phyloP scores from a whole-genome alignment of 35 echinoderm and acorn worm genomes.

The Amphiura filiformis region DNA sequence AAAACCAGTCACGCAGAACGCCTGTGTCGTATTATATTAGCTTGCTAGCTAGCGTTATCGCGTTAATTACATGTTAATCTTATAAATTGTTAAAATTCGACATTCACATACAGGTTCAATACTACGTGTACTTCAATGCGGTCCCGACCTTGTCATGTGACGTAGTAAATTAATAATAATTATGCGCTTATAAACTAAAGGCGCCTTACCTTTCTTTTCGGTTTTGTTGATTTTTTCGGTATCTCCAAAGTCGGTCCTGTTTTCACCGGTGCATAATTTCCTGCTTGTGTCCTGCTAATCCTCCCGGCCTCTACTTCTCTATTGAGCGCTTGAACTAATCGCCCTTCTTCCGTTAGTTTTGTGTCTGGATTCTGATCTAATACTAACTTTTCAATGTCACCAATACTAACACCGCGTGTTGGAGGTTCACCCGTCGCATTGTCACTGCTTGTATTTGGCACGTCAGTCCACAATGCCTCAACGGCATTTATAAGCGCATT shows the following conservation, averaged over 20 bases:
- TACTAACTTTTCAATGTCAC: conserved; percentile 85
- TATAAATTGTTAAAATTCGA: too few species aligned
- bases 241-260: neutral
- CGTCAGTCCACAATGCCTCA: conserved; percentile 31
- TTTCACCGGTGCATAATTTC: conserved; percentile 53
- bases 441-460: neutral
- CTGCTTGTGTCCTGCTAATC: conserved; percentile 28
- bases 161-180: too few species aligned
- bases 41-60: too few species aligned
- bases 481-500: conserved; percentile 65
- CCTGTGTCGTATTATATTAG: too few species aligned
- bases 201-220: conserved; percentile 10
- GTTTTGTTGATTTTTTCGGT: neutral
- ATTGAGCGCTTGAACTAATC: conserved; percentile 55
- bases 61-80: too few species aligned
- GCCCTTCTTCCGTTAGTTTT: conserved; percentile 53
- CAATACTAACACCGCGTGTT: conserved; percentile 23
- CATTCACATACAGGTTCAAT: too few species aligned
- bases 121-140: too few species aligned
- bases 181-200: too few species aligned
- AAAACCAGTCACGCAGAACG: too few species aligned
- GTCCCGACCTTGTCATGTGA: too few species aligned
- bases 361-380: conserved; percentile 55
- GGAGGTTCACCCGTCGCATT: neutral
- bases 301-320: conserved; percentile 75